These are phyloP conservation scores for Drosophila mayaguana DNA, from an alignment of 2,888 invertebrate genomes.

Conservation along the genomic window DNA sequence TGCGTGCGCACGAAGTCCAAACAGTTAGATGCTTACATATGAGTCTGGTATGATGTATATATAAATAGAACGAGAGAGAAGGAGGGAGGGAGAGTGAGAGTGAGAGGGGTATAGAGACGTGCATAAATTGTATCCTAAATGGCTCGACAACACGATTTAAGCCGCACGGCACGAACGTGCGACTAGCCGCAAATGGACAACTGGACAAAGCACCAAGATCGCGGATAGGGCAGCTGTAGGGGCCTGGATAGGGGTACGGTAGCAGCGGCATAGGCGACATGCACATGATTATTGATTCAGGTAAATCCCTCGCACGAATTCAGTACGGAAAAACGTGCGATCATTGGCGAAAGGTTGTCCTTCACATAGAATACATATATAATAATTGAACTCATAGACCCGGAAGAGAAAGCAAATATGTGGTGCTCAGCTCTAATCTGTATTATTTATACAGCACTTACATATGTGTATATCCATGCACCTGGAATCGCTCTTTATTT, in stretches of 20 bases:
- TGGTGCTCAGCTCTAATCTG: neutral
- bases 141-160: conserved; percentile 60
- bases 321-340: conserved; percentile 46
- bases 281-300: conserved; percentile 67
- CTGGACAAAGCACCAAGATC: conserved; percentile 20
- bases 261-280: conserved; percentile 5
- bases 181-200: conserved; percentile 57
- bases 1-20: conserved; percentile 44
- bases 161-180: conserved; percentile 68
- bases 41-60: neutral
- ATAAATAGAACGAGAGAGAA: neutral
- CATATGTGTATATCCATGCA: neutral
- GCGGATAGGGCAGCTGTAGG: neutral
- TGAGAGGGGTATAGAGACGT: conserved; percentile 22
- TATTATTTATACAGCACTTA: conserved; percentile 2
- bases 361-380: conserved; percentile 37
- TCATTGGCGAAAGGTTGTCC: conserved; percentile 59
- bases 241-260: neutral
- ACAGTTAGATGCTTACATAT: conserved; percentile 46
- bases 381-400: conserved; percentile 2
- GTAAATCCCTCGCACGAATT: conserved; percentile 70
- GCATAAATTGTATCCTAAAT: conserved; percentile 68
- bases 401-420: conserved; percentile 37
- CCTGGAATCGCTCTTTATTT: neutral
- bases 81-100: neutral